phyloP scores from a whole-genome alignment of 2,113 vertebrate genomes.

The Stegostoma tigrinum region DNA sequence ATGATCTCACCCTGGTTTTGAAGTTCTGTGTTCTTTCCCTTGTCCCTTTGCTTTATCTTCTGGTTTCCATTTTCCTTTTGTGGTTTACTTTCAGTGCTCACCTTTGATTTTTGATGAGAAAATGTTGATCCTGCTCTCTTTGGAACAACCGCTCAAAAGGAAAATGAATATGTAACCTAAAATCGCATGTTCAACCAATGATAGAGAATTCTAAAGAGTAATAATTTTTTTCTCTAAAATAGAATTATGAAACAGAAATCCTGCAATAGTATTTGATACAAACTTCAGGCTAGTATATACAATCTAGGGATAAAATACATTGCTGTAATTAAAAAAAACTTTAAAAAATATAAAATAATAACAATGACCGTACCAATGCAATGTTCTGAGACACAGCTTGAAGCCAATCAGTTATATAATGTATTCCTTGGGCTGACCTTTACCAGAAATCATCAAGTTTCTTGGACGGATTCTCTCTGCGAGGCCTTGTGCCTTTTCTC shows the following conservation, averaged over 20 bases:
- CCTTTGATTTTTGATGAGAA: not conserved
- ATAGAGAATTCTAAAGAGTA: not conserved
- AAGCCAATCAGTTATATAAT: not conserved
- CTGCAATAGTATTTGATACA: not conserved
- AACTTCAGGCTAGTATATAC: not conserved
- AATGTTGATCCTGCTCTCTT: not conserved
- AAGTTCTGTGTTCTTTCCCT: not conserved
- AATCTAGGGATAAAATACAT: not conserved
- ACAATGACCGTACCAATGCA: not conserved
- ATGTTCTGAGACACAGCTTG: not conserved
- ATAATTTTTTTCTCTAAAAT: not conserved
- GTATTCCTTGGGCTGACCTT: not conserved
- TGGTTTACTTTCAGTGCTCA: not conserved
- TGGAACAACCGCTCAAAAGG: not conserved
- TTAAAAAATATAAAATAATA: not conserved
- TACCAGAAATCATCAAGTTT: too few species aligned
- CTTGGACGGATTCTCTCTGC: too few species aligned
- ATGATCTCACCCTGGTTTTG: not conserved
- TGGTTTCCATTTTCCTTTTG: not conserved
- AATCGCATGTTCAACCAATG: not conserved
- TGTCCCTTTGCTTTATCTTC: not conserved
- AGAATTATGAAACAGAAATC: not conserved
- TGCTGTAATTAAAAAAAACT: not conserved
- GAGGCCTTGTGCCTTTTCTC: too few species aligned
- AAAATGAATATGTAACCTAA: not conserved